Conservation (phyloP, 2,888 invertebrate genomes). For the Parnassius apollo region DNA sequence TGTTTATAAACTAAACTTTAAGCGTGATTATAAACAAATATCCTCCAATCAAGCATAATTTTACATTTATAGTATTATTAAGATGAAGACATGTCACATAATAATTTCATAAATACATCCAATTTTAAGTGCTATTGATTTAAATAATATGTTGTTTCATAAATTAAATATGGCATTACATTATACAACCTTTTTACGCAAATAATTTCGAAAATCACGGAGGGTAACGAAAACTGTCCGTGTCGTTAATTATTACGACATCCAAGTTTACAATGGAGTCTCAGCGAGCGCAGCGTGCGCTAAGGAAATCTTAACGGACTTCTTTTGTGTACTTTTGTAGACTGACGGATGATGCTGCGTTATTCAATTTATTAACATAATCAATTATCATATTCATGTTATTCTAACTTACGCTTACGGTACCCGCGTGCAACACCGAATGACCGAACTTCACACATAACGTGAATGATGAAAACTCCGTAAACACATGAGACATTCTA, state of each 20-base stretch:
- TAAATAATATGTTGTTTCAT: not conserved
- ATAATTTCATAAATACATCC: too few species aligned
- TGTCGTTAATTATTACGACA: slow-evolving; percentile 12
- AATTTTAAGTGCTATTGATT: not conserved
- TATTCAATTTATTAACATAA: slow-evolving; percentile 13
- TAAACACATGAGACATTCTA: not conserved
- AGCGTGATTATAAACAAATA: too few species aligned
- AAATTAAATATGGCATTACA: not conserved
- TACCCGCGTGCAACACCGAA: not conserved
- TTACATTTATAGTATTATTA: too few species aligned
- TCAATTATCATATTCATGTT: not conserved
- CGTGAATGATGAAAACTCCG: not conserved
- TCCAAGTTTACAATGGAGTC: slow-evolving; percentile 1
- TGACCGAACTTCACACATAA: not conserved
- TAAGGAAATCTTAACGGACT: not conserved
- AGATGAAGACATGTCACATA: too few species aligned
- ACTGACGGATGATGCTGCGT: not conserved
- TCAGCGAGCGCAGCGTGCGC: not conserved
- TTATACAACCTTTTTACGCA: slow-evolving; percentile 8
- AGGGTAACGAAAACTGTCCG: slow-evolving; percentile 11
- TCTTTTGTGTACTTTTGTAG: not conserved
- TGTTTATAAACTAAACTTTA: too few species aligned
- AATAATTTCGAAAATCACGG: slow-evolving; percentile 4
- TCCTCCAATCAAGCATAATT: too few species aligned
- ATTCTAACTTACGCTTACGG: not conserved